Conservation (phyloP, 1,140 invertebrate genomes). For the Cyphomyrmex costatus region DNA sequence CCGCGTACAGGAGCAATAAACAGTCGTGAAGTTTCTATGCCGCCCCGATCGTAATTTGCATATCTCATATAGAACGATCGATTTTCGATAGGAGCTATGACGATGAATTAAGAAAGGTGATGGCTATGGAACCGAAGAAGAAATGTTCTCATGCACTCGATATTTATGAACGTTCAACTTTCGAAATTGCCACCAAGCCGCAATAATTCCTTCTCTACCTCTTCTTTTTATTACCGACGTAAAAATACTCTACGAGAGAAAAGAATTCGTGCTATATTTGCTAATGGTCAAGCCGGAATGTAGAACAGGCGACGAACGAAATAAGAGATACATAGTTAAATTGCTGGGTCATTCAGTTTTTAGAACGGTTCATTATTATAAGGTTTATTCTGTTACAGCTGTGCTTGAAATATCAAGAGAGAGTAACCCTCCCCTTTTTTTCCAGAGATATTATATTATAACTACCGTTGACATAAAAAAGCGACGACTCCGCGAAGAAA, state of each 20-base stretch:
- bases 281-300: neutral
- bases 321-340: constrained; percentile 2
- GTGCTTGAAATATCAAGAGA: constrained; percentile 35
- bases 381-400: neutral
- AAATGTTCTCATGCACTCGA: neutral
- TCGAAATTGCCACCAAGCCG: constrained; percentile 9
- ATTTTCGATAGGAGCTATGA: constrained; percentile 35
- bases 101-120: constrained; percentile 48
- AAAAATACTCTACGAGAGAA: constrained; percentile 20
- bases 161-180: constrained; percentile 57
- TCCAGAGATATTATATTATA: constrained; percentile 34
- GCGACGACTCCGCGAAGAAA: neutral
- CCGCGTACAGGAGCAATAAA: constrained; percentile 1
- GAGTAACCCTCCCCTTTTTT: neutral
- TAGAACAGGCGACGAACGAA: neutral
- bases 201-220: neutral
- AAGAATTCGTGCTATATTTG: neutral
- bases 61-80: constrained; percentile 40
- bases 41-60: constrained; percentile 28
- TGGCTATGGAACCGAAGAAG: neutral
- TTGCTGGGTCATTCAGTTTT: neutral
- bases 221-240: neutral
- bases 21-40: constrained; percentile 13
- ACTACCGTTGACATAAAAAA: constrained; percentile 1
- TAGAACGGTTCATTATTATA: neutral